Conservation (phyloP, 2,797 vertebrate species). For the Sibirionetta formosa region DNA sequence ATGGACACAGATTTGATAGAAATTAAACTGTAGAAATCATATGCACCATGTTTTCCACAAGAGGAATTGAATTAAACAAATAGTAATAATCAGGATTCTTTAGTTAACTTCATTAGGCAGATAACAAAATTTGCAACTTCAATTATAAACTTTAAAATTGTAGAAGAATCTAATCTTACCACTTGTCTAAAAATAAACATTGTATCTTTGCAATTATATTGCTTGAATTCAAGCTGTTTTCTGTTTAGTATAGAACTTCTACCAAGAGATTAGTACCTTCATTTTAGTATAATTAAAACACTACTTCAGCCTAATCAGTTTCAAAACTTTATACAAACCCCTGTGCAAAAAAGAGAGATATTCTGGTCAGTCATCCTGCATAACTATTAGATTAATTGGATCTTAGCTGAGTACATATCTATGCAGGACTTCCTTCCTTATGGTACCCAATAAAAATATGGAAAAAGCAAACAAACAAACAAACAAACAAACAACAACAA, state of each 20-base stretch:
- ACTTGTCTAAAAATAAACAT: neutral
- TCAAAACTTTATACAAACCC: neutral
- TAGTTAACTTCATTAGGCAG: neutral
- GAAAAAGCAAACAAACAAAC: too few relatives aligned
- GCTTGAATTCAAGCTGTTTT: neutral
- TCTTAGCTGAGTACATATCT: neutral
- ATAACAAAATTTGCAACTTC: neutral
- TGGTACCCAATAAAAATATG: neutral
- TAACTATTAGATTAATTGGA: neutral
- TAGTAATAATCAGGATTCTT: neutral
- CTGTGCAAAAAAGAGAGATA: neutral
- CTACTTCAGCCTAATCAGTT: neutral
- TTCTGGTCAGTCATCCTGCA: neutral
- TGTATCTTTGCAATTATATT: neutral
- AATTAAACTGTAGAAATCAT: neutral
- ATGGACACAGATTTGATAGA: neutral
- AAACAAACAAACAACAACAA: too few relatives aligned
- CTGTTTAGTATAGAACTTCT: neutral
- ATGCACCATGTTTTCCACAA: neutral
- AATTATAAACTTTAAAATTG: neutral
- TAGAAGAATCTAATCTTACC: neutral
- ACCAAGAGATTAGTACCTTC: neutral
- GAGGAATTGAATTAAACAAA: neutral
- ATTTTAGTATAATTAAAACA: neutral
- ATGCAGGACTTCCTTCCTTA: neutral